Evolutionary conservation across 2,888 invertebrate genomes (phyloP), one percentile per base, ranked within the genome.

Genomic region (Cremastobaeus sp.): DNA sequence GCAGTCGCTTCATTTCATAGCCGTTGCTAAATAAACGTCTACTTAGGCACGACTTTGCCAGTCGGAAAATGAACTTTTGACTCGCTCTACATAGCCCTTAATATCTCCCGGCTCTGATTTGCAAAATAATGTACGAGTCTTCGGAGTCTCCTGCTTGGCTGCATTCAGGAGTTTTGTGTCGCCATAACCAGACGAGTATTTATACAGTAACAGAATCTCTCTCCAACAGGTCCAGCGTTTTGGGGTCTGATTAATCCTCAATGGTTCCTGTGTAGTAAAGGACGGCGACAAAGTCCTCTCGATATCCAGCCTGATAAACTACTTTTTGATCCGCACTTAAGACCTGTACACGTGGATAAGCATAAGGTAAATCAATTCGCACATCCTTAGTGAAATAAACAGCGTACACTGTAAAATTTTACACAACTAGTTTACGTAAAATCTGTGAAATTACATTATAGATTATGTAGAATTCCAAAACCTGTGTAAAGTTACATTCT

Each of bases 221-320:
- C n/a, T n/a, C n/a, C n/a, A n/a, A 1, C 90, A 97, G 99, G 99
- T 89, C 98, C 98, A 47, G 95, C 95, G 64, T 98, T 97, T 90
- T 99, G 99, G 99, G 98, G 99, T 66, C 91, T 97, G 79, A 96
- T 98, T 90, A 98, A 98, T 90, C 96, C 97, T 9, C 97, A 98
- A 88, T 99, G 99, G 99, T 94, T 94, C 85, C 93, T 99, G 92
- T 99, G 99, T 91, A 96, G 94, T 89, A 96, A 96, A 88, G 99
- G 99, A 41, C 92, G 96, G 75, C 92, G 97, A 76, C 99, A 99
- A 89, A 98, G 98, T 76, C 99, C 99, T 1, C 96, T 99, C 86
- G 96, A 99, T 90, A 93, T 99, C 79, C 97, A 98, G 85, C 98
- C 99, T 1, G 94, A 94, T 83, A 95, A 95, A 87, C 90, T 99